Percentiles rank a stretch among this genome's conserved stretches.
phyloP scores from a whole-genome alignment of 2,797 vertebrate species.

The Esox lucius region DNA sequence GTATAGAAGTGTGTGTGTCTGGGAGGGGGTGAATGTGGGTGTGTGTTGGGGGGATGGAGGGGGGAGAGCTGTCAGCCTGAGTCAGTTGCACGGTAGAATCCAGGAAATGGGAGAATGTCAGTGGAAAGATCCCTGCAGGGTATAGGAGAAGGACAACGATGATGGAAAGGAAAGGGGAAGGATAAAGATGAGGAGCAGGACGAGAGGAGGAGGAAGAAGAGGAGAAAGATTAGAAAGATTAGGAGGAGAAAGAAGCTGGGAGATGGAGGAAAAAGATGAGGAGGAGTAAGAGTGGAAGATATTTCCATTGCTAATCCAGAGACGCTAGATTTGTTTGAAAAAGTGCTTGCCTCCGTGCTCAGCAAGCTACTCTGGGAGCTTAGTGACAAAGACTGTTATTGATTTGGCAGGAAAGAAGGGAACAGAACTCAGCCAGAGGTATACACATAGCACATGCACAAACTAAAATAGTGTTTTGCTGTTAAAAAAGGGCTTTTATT shows the following conservation, averaged over 20 bases:
- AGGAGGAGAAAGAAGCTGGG: background rate
- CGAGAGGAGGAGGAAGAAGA: background rate
- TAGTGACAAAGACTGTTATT: constrained; percentile 1
- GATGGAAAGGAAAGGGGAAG: constrained; percentile 1
- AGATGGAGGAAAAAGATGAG: background rate
- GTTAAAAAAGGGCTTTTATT: constrained; percentile 4
- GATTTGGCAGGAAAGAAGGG: constrained; percentile 4
- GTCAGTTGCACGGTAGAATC: constrained; percentile 5
- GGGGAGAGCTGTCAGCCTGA: background rate
- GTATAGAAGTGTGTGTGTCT: background rate
- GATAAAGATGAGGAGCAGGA: constrained; percentile 12
- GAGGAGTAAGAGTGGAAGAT: constrained; percentile 10
- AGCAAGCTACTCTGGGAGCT: background rate
- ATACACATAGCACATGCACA: background rate
- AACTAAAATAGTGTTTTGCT: background rate
- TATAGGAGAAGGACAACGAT: background rate
- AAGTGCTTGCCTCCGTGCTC: background rate
- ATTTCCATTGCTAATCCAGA: constrained; percentile 47
- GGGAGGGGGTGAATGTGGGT: background rate
- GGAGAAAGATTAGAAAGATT: constrained; percentile 8
- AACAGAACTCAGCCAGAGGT: background rate
- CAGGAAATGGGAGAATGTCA: constrained; percentile 21
- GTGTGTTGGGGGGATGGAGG: background rate
- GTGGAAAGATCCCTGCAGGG: constrained; percentile 23
- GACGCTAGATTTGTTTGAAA: constrained; percentile 25